Conservation (phyloP, 2,888 invertebrate species). For the Celastrina argiolus region DNA sequence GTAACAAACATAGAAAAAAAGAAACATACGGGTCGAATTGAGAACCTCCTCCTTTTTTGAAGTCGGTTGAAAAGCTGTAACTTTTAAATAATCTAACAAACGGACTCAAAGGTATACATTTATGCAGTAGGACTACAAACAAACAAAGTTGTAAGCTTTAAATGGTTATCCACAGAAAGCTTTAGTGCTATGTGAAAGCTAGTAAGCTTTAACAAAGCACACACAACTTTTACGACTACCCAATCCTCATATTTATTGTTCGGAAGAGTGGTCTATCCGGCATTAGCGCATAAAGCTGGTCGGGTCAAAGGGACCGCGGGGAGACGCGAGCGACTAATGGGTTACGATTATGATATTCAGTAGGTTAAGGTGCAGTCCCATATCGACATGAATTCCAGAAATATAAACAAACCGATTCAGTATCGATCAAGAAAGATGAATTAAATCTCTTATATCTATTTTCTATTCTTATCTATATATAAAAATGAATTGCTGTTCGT, state of each 20-base stretch:
- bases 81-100: not conserved
- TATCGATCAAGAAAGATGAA: too few species aligned
- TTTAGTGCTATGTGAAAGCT: not conserved
- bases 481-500: too few species aligned
- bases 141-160: not conserved
- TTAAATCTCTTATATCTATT: too few species aligned
- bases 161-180: not conserved
- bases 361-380: not conserved
- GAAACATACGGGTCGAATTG: too few species aligned
- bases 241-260: slow-evolving; percentile 9
- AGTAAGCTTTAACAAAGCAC: not conserved
- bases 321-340: slow-evolving; percentile 58
- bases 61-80: too few species aligned
- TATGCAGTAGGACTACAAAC: not conserved
- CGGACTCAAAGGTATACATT: not conserved
- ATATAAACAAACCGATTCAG: too few species aligned
- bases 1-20: too few species aligned
- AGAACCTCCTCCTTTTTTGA: too few species aligned
- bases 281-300: not conserved
- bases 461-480: too few species aligned
- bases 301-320: not conserved
- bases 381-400: too few species aligned
- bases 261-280: not conserved
- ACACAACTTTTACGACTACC: not conserved
- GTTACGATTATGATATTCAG: slow-evolving; percentile 74